phyloP scores from a whole-genome alignment of 2,888 invertebrate species.

The Callyntrura sp. region DNA sequence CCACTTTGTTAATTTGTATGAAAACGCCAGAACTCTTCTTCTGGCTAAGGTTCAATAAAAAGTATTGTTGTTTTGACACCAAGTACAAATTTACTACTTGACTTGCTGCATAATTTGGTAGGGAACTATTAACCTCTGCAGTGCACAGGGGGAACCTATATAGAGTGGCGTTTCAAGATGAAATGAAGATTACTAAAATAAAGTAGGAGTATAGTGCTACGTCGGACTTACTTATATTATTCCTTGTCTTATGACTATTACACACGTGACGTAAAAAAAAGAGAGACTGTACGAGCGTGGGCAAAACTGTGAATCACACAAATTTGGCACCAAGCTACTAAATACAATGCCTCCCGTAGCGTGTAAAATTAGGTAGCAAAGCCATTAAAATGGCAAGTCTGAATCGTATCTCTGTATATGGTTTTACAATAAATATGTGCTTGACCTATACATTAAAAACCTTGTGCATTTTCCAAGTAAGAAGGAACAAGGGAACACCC shows the following conservation, averaged over 20 bases:
- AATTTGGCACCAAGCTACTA: constrained; percentile 49
- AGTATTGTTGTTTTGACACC: constrained; percentile 59
- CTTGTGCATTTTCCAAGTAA: not conserved
- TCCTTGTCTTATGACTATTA: not conserved
- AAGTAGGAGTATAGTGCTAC: not conserved
- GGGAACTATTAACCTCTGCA: not conserved
- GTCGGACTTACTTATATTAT: not conserved
- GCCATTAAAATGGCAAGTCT: constrained; percentile 47
- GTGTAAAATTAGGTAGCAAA: constrained; percentile 52
- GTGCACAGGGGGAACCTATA: too few species aligned
- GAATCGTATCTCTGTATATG: not conserved
- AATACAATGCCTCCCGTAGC: constrained; percentile 34
- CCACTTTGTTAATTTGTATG: too few species aligned
- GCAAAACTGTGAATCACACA: not conserved
- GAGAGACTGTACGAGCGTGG: not conserved
- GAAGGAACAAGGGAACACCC: not conserved
- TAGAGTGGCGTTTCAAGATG: not conserved
- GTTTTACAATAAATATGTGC: not conserved
- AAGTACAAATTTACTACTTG: constrained; percentile 55
- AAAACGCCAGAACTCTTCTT: not conserved
- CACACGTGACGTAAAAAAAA: too few species aligned
- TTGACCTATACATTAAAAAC: not conserved
- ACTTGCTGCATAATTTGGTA: not conserved
- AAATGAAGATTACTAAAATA: not conserved
- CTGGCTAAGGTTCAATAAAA: constrained; percentile 51